Conservation (phyloP, 2,113 vertebrate genomes). For the Gopherus flavomarginatus region DNA sequence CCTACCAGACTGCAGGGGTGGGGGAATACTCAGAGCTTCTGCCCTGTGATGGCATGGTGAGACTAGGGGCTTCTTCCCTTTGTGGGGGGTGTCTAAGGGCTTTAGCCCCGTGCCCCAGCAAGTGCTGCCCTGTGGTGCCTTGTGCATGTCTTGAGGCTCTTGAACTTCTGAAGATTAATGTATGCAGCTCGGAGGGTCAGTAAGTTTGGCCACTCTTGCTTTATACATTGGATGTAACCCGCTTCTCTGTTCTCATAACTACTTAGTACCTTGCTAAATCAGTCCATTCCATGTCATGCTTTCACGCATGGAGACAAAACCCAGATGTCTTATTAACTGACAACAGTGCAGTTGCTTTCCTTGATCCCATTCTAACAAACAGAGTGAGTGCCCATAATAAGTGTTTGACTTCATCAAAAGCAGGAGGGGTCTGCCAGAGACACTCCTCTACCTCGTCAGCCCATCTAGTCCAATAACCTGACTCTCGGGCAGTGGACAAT, state of each 20-base stretch:
- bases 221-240: not conserved
- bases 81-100: too few relatives aligned
- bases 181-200: too few relatives aligned
- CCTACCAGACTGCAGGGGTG: too few relatives aligned
- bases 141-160: too few relatives aligned
- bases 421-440: not conserved
- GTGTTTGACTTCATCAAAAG: not conserved
- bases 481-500: not conserved
- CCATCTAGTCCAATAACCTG: not conserved
- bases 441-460: not conserved
- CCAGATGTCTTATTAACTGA: not conserved
- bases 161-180: too few relatives aligned
- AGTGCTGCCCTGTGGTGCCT: too few relatives aligned
- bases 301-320: not conserved
- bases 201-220: too few relatives aligned
- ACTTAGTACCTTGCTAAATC: not conserved
- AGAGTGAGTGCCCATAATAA: not conserved
- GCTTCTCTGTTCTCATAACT: not conserved
- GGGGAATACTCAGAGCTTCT: too few relatives aligned
- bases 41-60: too few relatives aligned
- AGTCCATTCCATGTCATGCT: not conserved
- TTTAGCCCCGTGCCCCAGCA: too few relatives aligned
- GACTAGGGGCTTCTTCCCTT: too few relatives aligned
- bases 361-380: not conserved
- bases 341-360: not conserved